Percentiles rank a stretch among this genome's conserved stretches.
These are phyloP conservation scores for Archips xylosteana DNA, from an alignment of 2,888 invertebrate species.

Conservation along the genomic window DNA sequence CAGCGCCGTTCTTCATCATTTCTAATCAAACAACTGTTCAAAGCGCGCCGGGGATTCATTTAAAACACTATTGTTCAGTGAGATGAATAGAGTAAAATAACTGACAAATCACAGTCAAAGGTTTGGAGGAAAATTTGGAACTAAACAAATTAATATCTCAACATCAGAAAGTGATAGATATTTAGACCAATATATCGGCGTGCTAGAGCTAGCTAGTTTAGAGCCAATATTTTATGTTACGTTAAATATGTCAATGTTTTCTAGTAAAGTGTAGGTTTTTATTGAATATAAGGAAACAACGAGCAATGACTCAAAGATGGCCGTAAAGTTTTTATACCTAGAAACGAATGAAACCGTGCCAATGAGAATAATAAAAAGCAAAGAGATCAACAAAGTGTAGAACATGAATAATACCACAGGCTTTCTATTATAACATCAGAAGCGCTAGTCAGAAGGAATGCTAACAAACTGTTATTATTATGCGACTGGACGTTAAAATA, in stretches of 20 bases:
- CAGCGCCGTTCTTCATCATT: conserved; percentile 25
- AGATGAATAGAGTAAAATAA: not conserved
- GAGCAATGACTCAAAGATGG: conserved; percentile 1
- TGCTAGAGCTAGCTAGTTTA: too few species aligned
- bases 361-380: not conserved
- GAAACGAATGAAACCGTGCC: not conserved
- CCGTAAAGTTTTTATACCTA: not conserved
- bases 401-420: not conserved
- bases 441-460: conserved; percentile 2
- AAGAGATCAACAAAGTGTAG: not conserved
- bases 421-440: not conserved
- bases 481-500: not conserved
- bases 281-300: not conserved
- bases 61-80: not conserved
- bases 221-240: not conserved
- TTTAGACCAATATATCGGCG: too few species aligned
- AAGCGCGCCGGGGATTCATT: not conserved
- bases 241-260: not conserved
- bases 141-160: too few species aligned
- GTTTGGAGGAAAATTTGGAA: too few species aligned
- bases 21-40: conserved; percentile 32
- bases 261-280: not conserved
- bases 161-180: too few species aligned
- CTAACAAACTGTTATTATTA: conserved; percentile 2
- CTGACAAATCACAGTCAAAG: not conserved